These are phyloP conservation scores for Agriotes lineatus DNA, from an alignment of 2,888 invertebrate genomes.

Conservation along the genomic window DNA sequence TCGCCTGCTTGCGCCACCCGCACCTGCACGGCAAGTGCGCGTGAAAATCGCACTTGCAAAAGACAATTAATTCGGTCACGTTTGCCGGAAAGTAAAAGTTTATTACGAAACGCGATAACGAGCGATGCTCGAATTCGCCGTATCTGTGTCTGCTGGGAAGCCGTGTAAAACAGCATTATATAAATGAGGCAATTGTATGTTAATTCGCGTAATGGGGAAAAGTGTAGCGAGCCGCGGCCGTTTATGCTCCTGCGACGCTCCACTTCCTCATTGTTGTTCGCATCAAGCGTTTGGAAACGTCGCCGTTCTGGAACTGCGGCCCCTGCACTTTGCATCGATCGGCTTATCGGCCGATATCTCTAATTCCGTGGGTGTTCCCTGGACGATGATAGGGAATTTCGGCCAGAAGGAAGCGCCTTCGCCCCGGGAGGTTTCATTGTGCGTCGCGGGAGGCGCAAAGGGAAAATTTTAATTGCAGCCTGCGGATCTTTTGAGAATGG, in stretches of 20 bases:
- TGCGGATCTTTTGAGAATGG: too few relatives aligned
- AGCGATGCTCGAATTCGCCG: slow-evolving; percentile 6
- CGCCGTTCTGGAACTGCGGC: too few relatives aligned
- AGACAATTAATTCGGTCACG: slow-evolving; percentile 9
- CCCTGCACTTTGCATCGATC: too few relatives aligned
- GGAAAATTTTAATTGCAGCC: too few relatives aligned
- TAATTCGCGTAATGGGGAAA: slow-evolving; percentile 26
- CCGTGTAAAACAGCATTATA: slow-evolving; percentile 36
- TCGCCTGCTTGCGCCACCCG: not conserved
- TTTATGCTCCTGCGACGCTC: slow-evolving; percentile 25
- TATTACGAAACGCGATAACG: slow-evolving; percentile 26
- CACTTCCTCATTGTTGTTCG: slow-evolving; percentile 36
- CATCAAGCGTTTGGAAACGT: slow-evolving; percentile 7
- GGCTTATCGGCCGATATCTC: too few relatives aligned
- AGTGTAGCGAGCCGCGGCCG: slow-evolving; percentile 15
- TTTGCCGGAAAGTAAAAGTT: slow-evolving; percentile 36
- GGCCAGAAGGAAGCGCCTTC: too few relatives aligned
- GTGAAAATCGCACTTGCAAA: too few relatives aligned
- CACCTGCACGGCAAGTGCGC: too few relatives aligned
- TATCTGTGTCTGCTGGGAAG: slow-evolving; percentile 28
- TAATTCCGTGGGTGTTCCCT: too few relatives aligned
- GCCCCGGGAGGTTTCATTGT: too few relatives aligned
- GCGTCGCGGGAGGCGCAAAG: too few relatives aligned
- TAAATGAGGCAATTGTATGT: slow-evolving; percentile 35
- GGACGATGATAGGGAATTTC: too few relatives aligned